Conservation (phyloP, 2,888 invertebrate species). For the Cosmopolites sordidus region DNA sequence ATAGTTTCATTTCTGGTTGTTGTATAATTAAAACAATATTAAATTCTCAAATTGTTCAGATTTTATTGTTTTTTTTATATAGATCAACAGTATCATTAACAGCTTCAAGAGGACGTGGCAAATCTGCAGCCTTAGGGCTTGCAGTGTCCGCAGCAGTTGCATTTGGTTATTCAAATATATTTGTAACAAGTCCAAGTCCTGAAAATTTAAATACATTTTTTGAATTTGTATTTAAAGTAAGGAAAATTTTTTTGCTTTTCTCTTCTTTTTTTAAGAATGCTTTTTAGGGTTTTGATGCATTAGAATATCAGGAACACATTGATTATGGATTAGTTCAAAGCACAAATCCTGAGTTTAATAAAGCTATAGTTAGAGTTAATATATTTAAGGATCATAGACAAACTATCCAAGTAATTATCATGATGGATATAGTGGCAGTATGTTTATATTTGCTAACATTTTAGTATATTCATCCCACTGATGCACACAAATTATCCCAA, state of each 20-base stretch:
- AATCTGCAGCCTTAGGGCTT: constrained; percentile 94
- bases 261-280: too few species aligned
- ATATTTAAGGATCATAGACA: constrained; percentile 86
- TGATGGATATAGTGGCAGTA: too few species aligned
- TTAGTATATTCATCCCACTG: constrained; percentile 92
- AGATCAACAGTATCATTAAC: constrained; percentile 92
- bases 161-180: constrained; percentile 82
- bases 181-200: constrained; percentile 96
- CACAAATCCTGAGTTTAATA: constrained; percentile 93
- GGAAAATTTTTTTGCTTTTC: neutral
- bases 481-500: constrained; percentile 81
- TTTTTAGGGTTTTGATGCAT: constrained; percentile 68
- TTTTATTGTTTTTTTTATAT: constrained; percentile 2
- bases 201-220: constrained; percentile 97
- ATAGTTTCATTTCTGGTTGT: neutral
- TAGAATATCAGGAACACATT: constrained; percentile 92
- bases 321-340: constrained; percentile 94
- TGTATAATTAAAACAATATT: neutral
- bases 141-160: constrained; percentile 83
- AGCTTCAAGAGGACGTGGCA: constrained; percentile 94
- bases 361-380: constrained; percentile 90
- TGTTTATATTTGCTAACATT: constrained; percentile 33
- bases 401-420: constrained; percentile 85
- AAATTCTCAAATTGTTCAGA: neutral
- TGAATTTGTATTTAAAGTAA: constrained; percentile 88